Conservation (phyloP, 2,888 invertebrate species). For the Microdon myrmicae region DNA sequence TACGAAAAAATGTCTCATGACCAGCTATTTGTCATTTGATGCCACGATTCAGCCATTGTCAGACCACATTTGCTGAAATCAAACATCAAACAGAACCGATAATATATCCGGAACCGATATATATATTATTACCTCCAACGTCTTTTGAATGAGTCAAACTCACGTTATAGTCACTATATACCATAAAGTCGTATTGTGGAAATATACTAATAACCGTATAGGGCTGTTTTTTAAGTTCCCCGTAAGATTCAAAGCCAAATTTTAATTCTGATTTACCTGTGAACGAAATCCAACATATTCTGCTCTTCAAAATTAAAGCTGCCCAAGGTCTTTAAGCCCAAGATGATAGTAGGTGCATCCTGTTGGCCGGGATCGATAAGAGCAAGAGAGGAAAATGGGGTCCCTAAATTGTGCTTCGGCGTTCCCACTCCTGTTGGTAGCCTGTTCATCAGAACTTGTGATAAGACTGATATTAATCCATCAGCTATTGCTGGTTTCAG, state of each 20-base stretch:
- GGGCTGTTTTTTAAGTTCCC: background rate
- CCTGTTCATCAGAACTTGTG: slow-evolving; percentile 89
- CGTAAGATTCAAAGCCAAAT: too few species aligned
- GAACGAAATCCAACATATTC: slow-evolving; percentile 90
- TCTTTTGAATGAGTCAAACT: too few species aligned
- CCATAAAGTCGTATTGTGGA: too few species aligned
- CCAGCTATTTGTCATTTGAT: too few species aligned
- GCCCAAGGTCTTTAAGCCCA: slow-evolving; percentile 92
- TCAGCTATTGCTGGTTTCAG: slow-evolving; percentile 92
- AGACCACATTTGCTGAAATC: too few species aligned
- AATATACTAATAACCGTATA: too few species aligned
- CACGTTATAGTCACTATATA: too few species aligned
- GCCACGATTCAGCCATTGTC: too few species aligned
- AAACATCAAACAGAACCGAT: too few species aligned
- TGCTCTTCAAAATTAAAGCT: slow-evolving; percentile 92
- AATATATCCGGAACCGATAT: too few species aligned
- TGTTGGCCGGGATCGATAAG: slow-evolving; percentile 63
- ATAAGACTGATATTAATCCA: slow-evolving; percentile 90
- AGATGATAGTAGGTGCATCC: slow-evolving; percentile 85
- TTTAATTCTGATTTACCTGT: slow-evolving; percentile 67
- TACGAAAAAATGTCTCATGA: too few species aligned
- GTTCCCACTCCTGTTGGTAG: slow-evolving; percentile 79
- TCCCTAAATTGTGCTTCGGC: slow-evolving; percentile 71
- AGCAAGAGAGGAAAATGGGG: slow-evolving; percentile 64
- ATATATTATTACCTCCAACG: too few species aligned